Evolutionary conservation across 2,888 invertebrate genomes (phyloP), one percentile per base, ranked within the genome.

Genomic region (Emmelina monodactyla): DNA sequence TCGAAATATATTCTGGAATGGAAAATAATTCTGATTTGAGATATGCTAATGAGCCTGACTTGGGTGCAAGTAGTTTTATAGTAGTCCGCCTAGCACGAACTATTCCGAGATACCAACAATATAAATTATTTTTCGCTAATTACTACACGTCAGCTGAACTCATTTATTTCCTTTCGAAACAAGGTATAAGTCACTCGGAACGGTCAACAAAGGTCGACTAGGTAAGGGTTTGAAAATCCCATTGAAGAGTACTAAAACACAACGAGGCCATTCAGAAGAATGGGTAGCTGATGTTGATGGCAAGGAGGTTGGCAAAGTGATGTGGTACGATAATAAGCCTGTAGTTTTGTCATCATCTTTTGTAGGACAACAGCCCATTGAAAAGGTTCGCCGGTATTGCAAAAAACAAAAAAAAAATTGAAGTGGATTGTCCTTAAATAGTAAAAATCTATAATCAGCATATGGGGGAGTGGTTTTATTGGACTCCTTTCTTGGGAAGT

Each of bases 381-480:
- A 38, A 16, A 16, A 13, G 7, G 36, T 31, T 30, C 37, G 14
- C 28, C 32, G 43, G 11, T 45, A 39, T 19, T 37, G 39, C 34
- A 45, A 46, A 25, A 43, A 44, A 37, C 13, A 40, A 6, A 43
- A 39, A 34, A 40, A 36, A 14, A 28, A 35, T 41, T n/a, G 28
- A 42, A 19, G 38, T 42, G 4, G 30, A 42, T 31, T 42, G 39
- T n/a, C 43, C 43, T 5, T 11, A 45, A 28, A 35, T 38, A 16
- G 29, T 38, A 16, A 19, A 31, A 31, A 22, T 12, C 2, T 41
- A 41, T 33, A 41, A 44, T 28, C 32, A 34, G 14, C 42, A 43
- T 19, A 46, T 43, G 41, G 43, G 37, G 45, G 42, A n/a, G 39
- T 45, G 2, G 43, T 40, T 34, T 33, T 46, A 1, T 31, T 42